Conservation (phyloP, 2,113 vertebrate species). For the Hippocampus abdominalis region DNA sequence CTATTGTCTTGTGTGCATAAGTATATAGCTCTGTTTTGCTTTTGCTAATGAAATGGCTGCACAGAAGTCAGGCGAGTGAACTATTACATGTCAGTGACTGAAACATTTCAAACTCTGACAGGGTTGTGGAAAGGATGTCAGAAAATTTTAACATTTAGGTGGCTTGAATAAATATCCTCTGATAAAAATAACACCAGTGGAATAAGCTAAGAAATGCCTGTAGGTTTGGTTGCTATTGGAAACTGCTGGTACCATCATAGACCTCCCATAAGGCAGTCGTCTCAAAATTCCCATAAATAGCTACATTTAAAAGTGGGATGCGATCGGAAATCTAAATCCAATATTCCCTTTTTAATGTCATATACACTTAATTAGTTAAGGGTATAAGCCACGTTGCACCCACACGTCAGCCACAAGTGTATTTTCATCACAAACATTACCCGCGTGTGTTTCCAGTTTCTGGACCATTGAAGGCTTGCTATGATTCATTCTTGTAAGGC, state of each 20-base stretch:
- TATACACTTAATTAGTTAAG: neutral
- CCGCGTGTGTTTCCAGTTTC: neutral
- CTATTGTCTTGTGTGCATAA: too few relatives aligned
- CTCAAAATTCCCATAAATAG: neutral
- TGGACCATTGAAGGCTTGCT: neutral
- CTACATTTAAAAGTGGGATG: neutral
- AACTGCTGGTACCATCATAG: conserved; percentile 36
- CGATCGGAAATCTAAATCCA: neutral
- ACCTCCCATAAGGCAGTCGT: neutral
- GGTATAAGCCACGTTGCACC: neutral
- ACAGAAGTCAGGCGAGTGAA: too few relatives aligned
- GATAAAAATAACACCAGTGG: conserved; percentile 38
- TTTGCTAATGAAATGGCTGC: too few relatives aligned
- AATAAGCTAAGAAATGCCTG: neutral
- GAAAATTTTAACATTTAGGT: conserved; percentile 18
- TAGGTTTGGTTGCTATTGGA: conserved; percentile 59
- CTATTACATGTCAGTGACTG: too few relatives aligned
- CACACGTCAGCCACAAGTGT: neutral
- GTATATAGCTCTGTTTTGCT: too few relatives aligned
- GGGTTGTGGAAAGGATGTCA: conserved; percentile 12
- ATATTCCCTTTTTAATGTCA: neutral
- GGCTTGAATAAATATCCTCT: conserved; percentile 28
- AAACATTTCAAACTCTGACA: neutral
- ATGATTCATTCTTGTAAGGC: neutral
- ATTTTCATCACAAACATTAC: neutral